Evolutionary conservation across 2,797 vertebrate species (phyloP).

Genomic region (Hybognathus amarus): DNA sequence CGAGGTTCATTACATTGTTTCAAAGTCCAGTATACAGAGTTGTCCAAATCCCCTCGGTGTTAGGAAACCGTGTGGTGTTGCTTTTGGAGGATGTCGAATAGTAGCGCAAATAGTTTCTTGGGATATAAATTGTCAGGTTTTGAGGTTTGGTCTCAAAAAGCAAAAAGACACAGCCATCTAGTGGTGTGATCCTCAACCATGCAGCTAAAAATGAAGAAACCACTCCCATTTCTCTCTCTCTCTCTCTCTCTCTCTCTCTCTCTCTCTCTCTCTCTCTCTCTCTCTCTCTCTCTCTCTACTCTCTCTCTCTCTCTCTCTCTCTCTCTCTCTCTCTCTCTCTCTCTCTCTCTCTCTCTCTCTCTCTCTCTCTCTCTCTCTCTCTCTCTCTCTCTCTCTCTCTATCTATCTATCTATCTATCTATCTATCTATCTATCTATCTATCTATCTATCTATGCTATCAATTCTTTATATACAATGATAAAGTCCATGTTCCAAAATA

Average conservation of each 20-base stretch:
- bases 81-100: conserved; percentile 7
- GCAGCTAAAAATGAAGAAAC: background rate
- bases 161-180: conserved; percentile 36
- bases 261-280: no score
- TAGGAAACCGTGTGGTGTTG: conserved; percentile 2
- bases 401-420: background rate
- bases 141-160: conserved; percentile 6
- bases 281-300: no score
- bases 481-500: no score
- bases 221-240: no score
- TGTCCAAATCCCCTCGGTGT: background rate
- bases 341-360: no score
- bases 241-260: no score
- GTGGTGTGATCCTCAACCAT: background rate
- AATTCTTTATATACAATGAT: no score
- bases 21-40: background rate
- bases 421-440: background rate
- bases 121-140: background rate
- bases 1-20: background rate
- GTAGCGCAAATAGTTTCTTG: background rate
- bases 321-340: no score
- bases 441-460: background rate
- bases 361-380: no score
- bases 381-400: no score
- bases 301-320: no score